Base-by-base conservation (phyloP, 2,113 vertebrate species). In the Pteronura brasiliensis region DNA sequence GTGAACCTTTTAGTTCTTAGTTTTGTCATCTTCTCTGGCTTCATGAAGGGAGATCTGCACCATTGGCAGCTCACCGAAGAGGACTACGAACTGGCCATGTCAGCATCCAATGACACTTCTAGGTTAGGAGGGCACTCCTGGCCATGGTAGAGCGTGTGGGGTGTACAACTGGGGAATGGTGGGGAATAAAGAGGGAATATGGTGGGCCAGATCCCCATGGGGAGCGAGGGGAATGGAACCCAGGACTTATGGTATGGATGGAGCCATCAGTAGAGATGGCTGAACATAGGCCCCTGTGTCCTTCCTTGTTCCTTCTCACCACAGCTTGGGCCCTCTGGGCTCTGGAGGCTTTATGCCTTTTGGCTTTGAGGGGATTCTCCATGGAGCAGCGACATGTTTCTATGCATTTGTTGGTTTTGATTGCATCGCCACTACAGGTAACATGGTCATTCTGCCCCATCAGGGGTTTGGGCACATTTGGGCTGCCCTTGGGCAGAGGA, bases 391-490 rank as follows among this genome's bases (percentile, higher is more conserved):
- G 34, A 99, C 99, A 2, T 99, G 99, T 96, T 99, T 99, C 98
- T 99, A 99, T 0, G 99, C 99, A 36, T 99, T 99, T 0, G 99
- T 99, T 1, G 99, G 99, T 7, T 99, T 99, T 29, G 99, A 99
- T 98, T 99, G 99, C 98, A 99, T 99, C 0, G 99, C 99, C 86
- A 99, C 99, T 10, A 99, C 99, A 99, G 99, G 99, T 99, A 97
- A 97, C 20, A 0, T 0, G 13, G 49, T 20, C 9, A 3, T n/a
- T 57, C 6, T 13, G 34, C 4, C n/a, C 31, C 27, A 0, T 31
- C n/a, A 3, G 29, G 61, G n/a, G 18, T 42, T 34, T 29, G 52
- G 72, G 23, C 23, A 18, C 14, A 4, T 6, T 18, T 55, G 61
- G 36, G 47, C 61, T 29, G 23, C 15, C 4, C 7, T 39, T 4